Base-by-base conservation (phyloP, 2,888 invertebrate genomes). In the Mesorhabditis sp. region DNA sequence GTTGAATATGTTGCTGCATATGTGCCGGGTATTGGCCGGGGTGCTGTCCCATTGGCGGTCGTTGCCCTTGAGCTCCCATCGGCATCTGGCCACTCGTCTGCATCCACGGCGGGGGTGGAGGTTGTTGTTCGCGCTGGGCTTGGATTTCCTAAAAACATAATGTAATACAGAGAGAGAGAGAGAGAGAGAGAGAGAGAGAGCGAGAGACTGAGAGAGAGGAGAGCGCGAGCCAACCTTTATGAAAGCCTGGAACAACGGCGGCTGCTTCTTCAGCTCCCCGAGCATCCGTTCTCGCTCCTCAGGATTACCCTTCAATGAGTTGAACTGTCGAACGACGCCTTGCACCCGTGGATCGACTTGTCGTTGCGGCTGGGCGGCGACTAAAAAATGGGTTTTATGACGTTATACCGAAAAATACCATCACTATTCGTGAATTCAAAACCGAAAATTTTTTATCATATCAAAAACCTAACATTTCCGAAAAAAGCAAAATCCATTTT, bases 241-340 rank as follows among this genome's bases (percentile, higher is more conserved):
- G 86, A 94, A 94, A 69, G 94, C 93, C 69, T 94, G 93, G 93
- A 95, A 94, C 65, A 95, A 89, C 81, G 93, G 93, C 62, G 95
- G 95, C 88, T 95, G 93, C 75, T 92, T 91, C 87, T 94, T 94
- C 76, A 95, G 90, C 84, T 95, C 93, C 84, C 91, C 91, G 74
- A 95, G 89, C 91, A 88, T 86, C 88, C 93, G 92, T 85, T 92
- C 92, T 85, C 95, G 95, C 86, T 95, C 94, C 85, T 95, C 93
- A 77, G 92, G 92, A 28, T 28, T 13, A 50, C 7, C 50, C 10
- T 50, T 7, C 50, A 50, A 50, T 50, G 50, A 10, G 50, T 50
- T 50, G 10, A 50, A 10, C 50, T 50, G 13, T 13, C 13, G 13
- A 7, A 50, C 50, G 10, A 50, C 13, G 10, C 13, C 7, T 13